These are phyloP conservation scores for Varanus salvator DNA, from an alignment of 2,113 vertebrate genomes.

Conservation along the genomic window DNA sequence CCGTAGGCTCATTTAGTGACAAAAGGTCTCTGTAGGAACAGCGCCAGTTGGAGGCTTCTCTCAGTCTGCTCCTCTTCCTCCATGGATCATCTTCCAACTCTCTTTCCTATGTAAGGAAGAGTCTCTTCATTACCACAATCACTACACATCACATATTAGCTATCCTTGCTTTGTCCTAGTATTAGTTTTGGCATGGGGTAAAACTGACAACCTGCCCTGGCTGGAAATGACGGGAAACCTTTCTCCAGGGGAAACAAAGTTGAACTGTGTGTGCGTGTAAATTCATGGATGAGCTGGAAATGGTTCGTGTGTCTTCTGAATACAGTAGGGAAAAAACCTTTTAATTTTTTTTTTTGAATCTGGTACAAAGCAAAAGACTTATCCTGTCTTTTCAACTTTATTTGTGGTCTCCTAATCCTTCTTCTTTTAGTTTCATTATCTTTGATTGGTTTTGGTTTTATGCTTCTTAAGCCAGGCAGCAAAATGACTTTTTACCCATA, in stretches of 20 bases:
- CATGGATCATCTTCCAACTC: too few species aligned
- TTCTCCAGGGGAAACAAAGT: too few species aligned
- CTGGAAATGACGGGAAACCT: neutral
- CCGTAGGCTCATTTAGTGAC: too few species aligned
- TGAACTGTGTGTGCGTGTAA: neutral
- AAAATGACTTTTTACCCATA: conserved; percentile 30
- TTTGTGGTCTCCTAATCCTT: conserved; percentile 13
- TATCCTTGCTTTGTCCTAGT: neutral
- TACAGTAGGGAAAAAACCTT: neutral
- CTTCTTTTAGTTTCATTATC: conserved; percentile 24
- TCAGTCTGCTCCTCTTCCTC: too few species aligned
- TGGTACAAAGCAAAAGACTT: neutral
- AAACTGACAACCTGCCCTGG: neutral
- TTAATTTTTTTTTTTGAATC: neutral
- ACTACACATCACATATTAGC: neutral
- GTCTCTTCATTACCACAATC: too few species aligned
- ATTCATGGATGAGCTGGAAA: neutral
- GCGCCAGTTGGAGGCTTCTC: too few species aligned
- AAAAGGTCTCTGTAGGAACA: too few species aligned
- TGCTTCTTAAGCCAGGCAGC: neutral
- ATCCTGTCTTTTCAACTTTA: neutral
- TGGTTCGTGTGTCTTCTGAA: neutral
- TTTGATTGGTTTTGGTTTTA: conserved; percentile 33
- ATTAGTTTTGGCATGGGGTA: neutral
- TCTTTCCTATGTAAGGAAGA: too few species aligned